Evolutionary conservation across 2,888 invertebrate genomes (phyloP).

Genomic region (Girardia tigrina): DNA sequence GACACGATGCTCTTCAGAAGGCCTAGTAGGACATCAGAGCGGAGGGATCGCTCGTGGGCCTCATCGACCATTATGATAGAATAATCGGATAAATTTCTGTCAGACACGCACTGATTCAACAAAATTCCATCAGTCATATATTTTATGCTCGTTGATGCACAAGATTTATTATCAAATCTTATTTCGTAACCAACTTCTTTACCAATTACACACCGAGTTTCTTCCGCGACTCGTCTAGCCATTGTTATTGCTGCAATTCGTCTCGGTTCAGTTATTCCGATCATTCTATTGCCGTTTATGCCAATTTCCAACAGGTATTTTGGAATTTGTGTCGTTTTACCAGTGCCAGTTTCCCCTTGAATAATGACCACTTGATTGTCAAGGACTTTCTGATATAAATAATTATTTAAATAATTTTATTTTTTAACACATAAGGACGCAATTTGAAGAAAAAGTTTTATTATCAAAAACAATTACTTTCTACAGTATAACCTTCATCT

Average conservation of each 20-base stretch:
- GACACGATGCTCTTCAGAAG: conserved; percentile 43
- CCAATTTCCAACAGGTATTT: not conserved
- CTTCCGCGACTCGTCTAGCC: conserved; percentile 37
- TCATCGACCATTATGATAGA: conserved; percentile 41
- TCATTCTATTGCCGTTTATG: not conserved
- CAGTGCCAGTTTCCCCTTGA: conserved; percentile 2
- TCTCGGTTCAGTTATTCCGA: not conserved
- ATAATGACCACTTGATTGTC: not conserved
- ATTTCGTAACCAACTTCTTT: conserved; percentile 43
- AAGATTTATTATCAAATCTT: conserved; percentile 40
- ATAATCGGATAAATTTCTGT: conserved; percentile 40
- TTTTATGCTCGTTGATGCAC: conserved; percentile 41
- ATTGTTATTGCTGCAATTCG: not conserved
- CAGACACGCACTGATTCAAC: conserved; percentile 44
- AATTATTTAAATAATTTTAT: no score
- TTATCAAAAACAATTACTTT: no score
- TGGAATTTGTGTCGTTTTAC: not conserved
- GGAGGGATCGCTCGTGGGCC: conserved; percentile 49
- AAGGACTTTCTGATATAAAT: not conserved
- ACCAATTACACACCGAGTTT: conserved; percentile 43
- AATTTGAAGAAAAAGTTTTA: no score
- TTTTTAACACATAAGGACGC: no score
- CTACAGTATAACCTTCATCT: no score
- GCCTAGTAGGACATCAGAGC: conserved; percentile 48
- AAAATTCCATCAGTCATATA: conserved; percentile 48